Base-by-base conservation (phyloP, 2,888 invertebrate genomes). In the Dryococelus australis region DNA sequence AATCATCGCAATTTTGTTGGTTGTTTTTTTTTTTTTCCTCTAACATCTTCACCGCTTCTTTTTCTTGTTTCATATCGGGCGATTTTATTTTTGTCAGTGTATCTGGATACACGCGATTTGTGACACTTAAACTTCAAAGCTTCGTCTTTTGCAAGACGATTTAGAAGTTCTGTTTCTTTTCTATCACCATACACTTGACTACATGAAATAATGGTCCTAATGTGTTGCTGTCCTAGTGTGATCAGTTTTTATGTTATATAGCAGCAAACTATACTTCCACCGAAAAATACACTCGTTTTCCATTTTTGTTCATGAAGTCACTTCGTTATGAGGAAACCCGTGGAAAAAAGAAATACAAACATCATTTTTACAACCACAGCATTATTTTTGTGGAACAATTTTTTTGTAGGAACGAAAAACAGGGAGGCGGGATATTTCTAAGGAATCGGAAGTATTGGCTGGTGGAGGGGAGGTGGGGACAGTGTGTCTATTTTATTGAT, bases 51-150 rank as follows among this genome's bases (percentile, higher is more conserved):
- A 79, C 79, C 79, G 16, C 79, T 79, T 79, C 79, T 8, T 27
- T 79, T 79, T 79, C 79, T 79, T 24, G 24, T 24, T 20, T 79
- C 79, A 24, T 79, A 6, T 79, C 9, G 20, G 79, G 79, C 4
- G 3, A 79, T 24, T 79, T 79, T 79, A 79, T 79, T 79, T 79
- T 79, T 79, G 20, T 79, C 79, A 79, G 79, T 79, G 79, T 79
- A 79, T 6, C 10, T 12, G 20, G 79, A 79, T 12, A 8, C 4
- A 79, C 79, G 1, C 47, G 79, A 27, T 79, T 79, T 79, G 27
- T 79, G 27, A 79, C 79, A 26, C n/a, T 24, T 26, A 79, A 79
- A 26, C 79, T 79, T 79, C 79, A 79, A 79, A 16, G 6, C 20
- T 79, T 8, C 8, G 16, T 79, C 79, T 26, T 79, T 16, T 26